Conservation (phyloP, 2,888 invertebrate species). For the Phyllotreta cruciferae region DNA sequence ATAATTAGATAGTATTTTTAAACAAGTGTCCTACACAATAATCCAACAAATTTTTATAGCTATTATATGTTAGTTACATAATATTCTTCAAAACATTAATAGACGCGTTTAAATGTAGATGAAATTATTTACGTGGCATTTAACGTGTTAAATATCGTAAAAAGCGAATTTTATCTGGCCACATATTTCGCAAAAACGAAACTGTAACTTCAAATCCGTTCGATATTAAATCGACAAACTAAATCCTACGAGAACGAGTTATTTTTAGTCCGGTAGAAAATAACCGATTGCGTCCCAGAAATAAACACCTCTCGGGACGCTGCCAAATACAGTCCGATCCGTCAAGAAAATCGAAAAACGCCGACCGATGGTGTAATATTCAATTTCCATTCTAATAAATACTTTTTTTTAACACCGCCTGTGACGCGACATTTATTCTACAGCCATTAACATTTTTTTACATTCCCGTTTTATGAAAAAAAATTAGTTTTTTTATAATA, state of each 20-base stretch:
- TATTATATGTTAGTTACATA: no score
- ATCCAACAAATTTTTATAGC: no score
- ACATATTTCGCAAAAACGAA: neutral
- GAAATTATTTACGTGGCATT: no score
- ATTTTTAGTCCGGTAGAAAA: conserved; percentile 44
- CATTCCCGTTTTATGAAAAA: no score
- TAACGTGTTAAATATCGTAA: no score
- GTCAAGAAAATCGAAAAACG: conserved; percentile 7
- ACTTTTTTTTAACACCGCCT: neutral
- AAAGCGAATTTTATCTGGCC: neutral
- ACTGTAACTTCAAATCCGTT: neutral
- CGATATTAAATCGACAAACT: neutral
- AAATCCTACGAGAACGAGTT: conserved; percentile 20
- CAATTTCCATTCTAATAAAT: conserved; percentile 33
- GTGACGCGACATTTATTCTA: neutral
- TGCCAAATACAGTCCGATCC: conserved; percentile 52
- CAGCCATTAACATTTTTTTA: neutral
- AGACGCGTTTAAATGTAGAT: no score
- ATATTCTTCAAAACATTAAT: no score
- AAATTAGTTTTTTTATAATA: no score
- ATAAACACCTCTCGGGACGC: conserved; percentile 41
- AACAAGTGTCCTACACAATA: no score
- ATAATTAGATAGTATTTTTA: no score
- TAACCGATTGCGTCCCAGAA: conserved; percentile 45
- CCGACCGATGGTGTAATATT: conserved; percentile 45